phyloP scores from a whole-genome alignment of 2,113 vertebrate genomes.

The Pseudopodoces humilis region DNA sequence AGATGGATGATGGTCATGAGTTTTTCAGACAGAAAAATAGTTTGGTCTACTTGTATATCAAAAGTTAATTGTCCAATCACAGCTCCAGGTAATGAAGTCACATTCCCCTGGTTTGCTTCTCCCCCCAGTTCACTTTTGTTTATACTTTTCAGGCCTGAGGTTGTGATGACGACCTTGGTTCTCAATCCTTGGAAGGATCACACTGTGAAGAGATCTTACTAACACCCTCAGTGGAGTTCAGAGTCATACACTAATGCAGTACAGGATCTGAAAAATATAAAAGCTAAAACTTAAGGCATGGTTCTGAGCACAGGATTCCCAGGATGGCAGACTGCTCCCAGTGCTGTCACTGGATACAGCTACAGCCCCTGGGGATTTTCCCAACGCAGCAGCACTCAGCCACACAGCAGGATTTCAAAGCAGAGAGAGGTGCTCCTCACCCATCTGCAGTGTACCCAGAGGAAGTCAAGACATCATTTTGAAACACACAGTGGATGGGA shows the following conservation, averaged over 20 bases:
- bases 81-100: background rate
- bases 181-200: background rate
- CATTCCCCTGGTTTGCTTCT: background rate
- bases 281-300: background rate
- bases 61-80: background rate
- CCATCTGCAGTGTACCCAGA: conserved; percentile 76
- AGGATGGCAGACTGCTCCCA: background rate
- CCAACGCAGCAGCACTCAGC: background rate
- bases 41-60: background rate
- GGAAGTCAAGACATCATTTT: conserved; percentile 77
- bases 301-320: background rate
- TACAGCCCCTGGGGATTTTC: background rate
- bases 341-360: background rate
- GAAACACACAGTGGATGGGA: conserved; percentile 81
- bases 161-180: background rate
- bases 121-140: background rate
- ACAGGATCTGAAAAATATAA: background rate
- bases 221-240: background rate
- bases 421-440: conserved; percentile 53
- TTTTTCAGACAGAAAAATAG: background rate
- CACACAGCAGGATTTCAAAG: background rate
- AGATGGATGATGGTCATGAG: background rate
- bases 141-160: background rate
- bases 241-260: background rate
- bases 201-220: background rate